phyloP scores from a whole-genome alignment of 2,797 vertebrate genomes.

The Apogon hyalosoma region DNA sequence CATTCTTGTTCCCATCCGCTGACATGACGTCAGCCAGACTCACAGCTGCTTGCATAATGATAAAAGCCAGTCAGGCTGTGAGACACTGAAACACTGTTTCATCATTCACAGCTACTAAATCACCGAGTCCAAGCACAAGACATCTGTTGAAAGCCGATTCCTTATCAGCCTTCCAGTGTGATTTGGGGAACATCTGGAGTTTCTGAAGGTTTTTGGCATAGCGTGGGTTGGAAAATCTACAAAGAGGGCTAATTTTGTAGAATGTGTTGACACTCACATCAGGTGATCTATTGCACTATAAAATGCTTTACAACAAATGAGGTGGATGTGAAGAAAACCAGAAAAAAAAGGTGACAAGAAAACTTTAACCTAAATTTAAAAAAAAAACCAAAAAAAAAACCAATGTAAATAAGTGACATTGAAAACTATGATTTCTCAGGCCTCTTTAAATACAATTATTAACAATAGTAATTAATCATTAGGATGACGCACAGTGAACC shows the following conservation, averaged over 20 bases:
- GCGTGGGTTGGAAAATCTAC: slow-evolving; percentile 40
- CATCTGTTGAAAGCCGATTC: slow-evolving; percentile 72
- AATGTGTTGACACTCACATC: slow-evolving; percentile 58
- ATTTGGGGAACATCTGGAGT: slow-evolving; percentile 72
- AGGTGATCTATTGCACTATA: slow-evolving; percentile 54
- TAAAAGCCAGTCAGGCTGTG: slow-evolving; percentile 62
- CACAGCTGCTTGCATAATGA: slow-evolving; percentile 73
- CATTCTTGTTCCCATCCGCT: slow-evolving; percentile 48
- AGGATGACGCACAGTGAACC: not conserved
- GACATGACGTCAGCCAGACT: slow-evolving; percentile 67
- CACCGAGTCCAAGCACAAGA: slow-evolving; percentile 57
- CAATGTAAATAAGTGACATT: not conserved
- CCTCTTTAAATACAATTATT: not conserved
- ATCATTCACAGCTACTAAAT: slow-evolving; percentile 77
- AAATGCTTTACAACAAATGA: slow-evolving; percentile 30
- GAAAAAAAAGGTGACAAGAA: slow-evolving; percentile 30
- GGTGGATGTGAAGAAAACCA: slow-evolving; percentile 37
- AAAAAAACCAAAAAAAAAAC: too few species aligned
- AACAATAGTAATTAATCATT: not conserved
- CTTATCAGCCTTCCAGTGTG: slow-evolving; percentile 69
- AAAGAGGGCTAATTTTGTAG: slow-evolving; percentile 52
- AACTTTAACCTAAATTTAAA: slow-evolving; percentile 11
- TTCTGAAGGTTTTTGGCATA: slow-evolving; percentile 60
- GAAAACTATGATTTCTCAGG: too few species aligned
- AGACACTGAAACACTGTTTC: slow-evolving; percentile 69